Conservation (phyloP, 2,797 vertebrate genomes). For the Nyctibius grandis region DNA sequence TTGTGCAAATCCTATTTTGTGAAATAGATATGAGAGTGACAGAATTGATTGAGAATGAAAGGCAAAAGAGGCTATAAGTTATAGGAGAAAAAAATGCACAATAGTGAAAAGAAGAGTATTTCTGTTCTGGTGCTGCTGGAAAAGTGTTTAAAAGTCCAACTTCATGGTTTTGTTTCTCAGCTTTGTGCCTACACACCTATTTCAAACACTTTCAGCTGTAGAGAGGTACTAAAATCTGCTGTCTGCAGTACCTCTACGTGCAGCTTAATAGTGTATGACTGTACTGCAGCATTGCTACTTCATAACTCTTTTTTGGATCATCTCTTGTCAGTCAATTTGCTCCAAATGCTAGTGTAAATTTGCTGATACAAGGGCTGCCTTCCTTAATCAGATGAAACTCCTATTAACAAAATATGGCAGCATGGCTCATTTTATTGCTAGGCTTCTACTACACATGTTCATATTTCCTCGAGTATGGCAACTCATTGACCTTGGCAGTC, state of each 20-base stretch:
- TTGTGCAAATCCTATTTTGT: conserved; percentile 58
- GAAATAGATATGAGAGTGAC: conserved; percentile 18
- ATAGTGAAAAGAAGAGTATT: neutral
- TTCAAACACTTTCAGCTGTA: neutral
- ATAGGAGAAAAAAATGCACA: neutral
- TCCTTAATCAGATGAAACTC: conserved; percentile 16
- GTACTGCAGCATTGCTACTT: neutral
- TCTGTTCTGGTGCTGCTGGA: neutral
- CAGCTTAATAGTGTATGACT: neutral
- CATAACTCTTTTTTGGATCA: neutral
- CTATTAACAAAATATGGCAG: conserved; percentile 13
- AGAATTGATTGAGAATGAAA: conserved; percentile 16
- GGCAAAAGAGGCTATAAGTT: neutral
- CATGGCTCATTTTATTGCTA: conserved; percentile 20
- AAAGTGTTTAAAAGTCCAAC: neutral
- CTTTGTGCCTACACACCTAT: neutral
- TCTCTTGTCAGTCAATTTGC: neutral
- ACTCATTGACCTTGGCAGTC: conserved; percentile 54
- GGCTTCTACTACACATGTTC: neutral
- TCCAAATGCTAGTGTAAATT: neutral
- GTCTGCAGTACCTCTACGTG: neutral
- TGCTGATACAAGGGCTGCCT: neutral
- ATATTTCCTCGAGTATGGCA: conserved; percentile 36
- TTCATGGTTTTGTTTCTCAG: neutral
- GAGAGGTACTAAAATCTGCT: neutral